Base-by-base conservation (phyloP, 1,140 invertebrate species). In the Monochamus saltuarius region DNA sequence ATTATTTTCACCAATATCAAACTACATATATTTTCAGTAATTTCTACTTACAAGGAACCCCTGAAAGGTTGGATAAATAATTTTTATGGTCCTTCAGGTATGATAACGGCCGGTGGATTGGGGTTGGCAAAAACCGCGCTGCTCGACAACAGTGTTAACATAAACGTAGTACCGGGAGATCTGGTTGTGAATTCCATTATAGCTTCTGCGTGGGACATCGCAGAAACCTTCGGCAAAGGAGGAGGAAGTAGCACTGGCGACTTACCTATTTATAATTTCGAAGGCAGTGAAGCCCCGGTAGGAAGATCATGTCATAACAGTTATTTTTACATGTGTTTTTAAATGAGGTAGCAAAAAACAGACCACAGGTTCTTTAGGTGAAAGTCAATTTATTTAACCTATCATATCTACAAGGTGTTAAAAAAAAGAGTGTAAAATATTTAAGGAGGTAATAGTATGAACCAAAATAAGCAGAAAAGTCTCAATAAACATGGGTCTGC, bases 141-240 rank as follows among this genome's bases (percentile, higher is more conserved):
- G 86, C 55, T 59, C 68, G 9, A n/a, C n/a, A n/a, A n/a, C n/a
- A 71, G 81, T 0, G 82, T 84, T 42, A 80, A 83, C 6, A 89
- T 91, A 0, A 93, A 97, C 66, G 79, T 97, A 3, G 88, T 96
- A 22, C 94, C 94, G 0, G 92, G 91, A 0, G 94, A 97, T 79
- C 84, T 87, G 59, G 88, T 88, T 2, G 87, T 93, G 11, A 93
- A 92, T 72, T 84, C 89, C 37, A 81, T 95, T 40, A 85, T 96
- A 38, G 85, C 84, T 1, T 80, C 60, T 42, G 62, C 57, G 77
- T 79, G 50, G 81, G 53, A 67, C 39, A 51, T 70, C 6, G 61
- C 16, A 40, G 51, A 56, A 11, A 42, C 29, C 16, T 68, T 43
- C 49, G 43, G 46, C 59, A 50, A 46, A 13, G 6, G 7, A 43